Base-by-base conservation (phyloP, 2,888 invertebrate species). In the Xestoiulus laeticollis region DNA sequence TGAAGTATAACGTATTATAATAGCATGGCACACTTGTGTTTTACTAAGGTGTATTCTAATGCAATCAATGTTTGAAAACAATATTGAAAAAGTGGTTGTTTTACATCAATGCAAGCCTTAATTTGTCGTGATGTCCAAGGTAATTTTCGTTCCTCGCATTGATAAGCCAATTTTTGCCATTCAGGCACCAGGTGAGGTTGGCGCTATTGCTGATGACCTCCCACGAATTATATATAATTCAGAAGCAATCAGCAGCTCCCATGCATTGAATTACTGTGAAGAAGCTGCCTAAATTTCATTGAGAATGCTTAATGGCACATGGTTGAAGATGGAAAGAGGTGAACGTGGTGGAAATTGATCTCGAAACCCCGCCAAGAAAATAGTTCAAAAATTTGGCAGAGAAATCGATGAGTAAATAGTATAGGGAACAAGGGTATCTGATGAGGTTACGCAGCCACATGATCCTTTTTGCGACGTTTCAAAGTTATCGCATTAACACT, bases 351-450 rank as follows among this genome's bases (percentile, higher is more conserved):
- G 48, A 48, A 48, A 14, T 14, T 38, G 14, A 12, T 12, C 48
- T 14, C 14, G 14, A 48, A 48, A 48, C 19, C 10, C 48, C 48
- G 2, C 6, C 6, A 59, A 59, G 4, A 59, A 48, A n/a, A 59
- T n/a, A 5, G 22, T 68, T 68, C 22, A 10, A 6, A 68, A 22
- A 26, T 48, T 53, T 68, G n/a, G 6, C 0, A 68, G 8, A 68
- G 59, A 22, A 68, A 68, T 68, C 59, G 22, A 68, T 68, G 8
- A 68, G 59, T 68, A 68, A 68, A 68, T 68, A 26, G 59, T 68
- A n/a, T n/a, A 22, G 6, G 26, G 6, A 68, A 68, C 53, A 68
- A 68, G 22, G n/a, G 59, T 68, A 68, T 26, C 59, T 26, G 22
- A 68, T 26, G 22, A 22, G 53, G 53, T 68, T 22, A 8, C 22